A percentile compares a stretch with the other conserved stretches of the same genome.
Evolutionary conservation across 2,888 invertebrate genomes (phyloP).

Genomic region (Eutolmus rufibarbis): DNA sequence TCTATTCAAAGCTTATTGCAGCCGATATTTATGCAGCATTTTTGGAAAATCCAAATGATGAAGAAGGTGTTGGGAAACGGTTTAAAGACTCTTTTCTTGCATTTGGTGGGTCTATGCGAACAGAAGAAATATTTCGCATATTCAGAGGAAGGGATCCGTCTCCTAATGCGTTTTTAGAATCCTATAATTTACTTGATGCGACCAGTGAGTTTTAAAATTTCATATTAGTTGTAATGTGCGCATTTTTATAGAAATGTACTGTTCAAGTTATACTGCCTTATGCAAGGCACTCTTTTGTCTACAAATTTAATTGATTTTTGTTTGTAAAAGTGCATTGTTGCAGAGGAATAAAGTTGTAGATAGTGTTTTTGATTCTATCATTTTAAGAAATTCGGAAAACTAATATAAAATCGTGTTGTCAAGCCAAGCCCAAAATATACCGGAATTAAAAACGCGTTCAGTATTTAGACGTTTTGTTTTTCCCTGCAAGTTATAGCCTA

Average conservation of each 20-base stretch:
- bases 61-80: constrained; percentile 63
- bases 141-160: constrained; percentile 94
- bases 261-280: background rate
- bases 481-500: no score
- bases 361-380: background rate
- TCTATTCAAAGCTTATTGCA: constrained; percentile 90
- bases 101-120: constrained; percentile 81
- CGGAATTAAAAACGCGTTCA: no score
- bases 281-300: background rate
- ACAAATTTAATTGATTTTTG: background rate
- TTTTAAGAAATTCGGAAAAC: background rate
- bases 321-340: background rate
- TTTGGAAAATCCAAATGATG: constrained; percentile 49
- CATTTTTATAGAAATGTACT: background rate
- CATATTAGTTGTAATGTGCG: background rate
- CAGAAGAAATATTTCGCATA: constrained; percentile 85
- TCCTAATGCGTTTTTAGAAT: constrained; percentile 76
- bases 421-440: no score
- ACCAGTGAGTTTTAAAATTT: background rate
- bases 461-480: no score
- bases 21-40: constrained; percentile 91
- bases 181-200: constrained; percentile 54
- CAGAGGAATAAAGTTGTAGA: background rate
- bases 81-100: constrained; percentile 85
- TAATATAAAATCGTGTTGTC: background rate